Evolutionary conservation across 2,888 invertebrate species (phyloP), one percentile per base, ranked within the genome.

Genomic region (Phania funesta): DNA sequence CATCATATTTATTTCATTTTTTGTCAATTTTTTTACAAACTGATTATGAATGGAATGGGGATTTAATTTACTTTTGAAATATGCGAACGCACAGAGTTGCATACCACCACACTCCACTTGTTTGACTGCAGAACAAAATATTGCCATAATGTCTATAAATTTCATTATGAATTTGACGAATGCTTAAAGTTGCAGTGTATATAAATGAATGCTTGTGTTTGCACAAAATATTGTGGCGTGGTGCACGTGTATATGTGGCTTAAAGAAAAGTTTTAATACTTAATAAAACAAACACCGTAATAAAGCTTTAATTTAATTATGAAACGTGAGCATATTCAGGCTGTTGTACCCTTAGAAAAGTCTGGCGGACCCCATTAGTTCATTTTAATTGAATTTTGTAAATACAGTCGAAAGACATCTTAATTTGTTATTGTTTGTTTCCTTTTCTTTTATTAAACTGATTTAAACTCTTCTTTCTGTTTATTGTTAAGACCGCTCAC

Each of bases 231-330:
- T 67, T 56, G 20, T 38, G 60, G 29, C 29, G 20, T 18, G 24
- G 9, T 26, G 35, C 50, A 52, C 60, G 60, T 56, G 54, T 74
- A 18, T 74, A n/a, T n/a, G n/a, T n/a, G 73, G 52, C 62, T 50
- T 32, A 52, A 52, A 73, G 73, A 44, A 73, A 54, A 35, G 44
- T 52, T 64, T 64, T 13, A 44, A 73, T 64, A 62, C 32, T 73
- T 64, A 73, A 62, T 73, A 73, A 73, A 73, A 62, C 41, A 64
- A 62, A 64, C 41, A 64, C 18, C 18, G 11, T 29, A 32, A 20
- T 35, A 18, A 41, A 48, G 54, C 38, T 64, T 64, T 46, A 62
- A 77, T 64, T 77, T 70, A 64, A 77, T 77, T 46, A 62, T 77
- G 54, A 54, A 46, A 44, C 41, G 26, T 46, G 64, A 65, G 44